phyloP scores from a whole-genome alignment of 1,140 invertebrate genomes.

The Aphis gossypii region DNA sequence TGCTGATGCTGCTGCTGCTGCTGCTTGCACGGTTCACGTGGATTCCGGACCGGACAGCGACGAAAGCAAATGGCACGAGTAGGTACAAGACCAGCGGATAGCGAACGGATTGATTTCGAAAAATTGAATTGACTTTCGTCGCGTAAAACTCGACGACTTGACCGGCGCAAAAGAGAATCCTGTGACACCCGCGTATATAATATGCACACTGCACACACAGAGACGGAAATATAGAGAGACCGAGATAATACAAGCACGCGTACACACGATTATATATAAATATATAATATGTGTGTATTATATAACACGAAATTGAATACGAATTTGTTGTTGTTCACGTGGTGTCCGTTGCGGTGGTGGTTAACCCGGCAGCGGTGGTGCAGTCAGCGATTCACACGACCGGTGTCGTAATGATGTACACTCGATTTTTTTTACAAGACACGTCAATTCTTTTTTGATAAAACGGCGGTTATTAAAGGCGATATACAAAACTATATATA shows the following conservation, averaged over 20 bases:
- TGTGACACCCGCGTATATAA: background rate
- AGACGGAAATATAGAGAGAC: background rate
- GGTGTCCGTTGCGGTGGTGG: background rate
- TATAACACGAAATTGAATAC: conserved; percentile 5
- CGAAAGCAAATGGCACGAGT: background rate
- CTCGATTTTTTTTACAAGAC: background rate
- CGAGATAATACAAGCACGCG: background rate
- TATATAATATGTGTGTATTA: background rate
- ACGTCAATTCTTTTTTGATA: background rate
- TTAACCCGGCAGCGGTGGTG: conserved; percentile 8
- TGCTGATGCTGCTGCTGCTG: background rate
- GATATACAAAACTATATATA: background rate
- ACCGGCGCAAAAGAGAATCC: background rate
- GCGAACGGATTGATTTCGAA: background rate
- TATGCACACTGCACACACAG: background rate
- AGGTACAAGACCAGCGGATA: background rate
- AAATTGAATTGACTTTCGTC: background rate
- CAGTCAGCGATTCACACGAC: background rate
- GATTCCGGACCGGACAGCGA: background rate
- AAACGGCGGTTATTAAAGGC: background rate
- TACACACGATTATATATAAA: background rate
- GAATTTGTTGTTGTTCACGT: background rate
- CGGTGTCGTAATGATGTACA: background rate
- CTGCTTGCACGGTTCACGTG: background rate
- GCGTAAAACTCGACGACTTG: background rate